Conservation (phyloP, 2,888 invertebrate genomes). For the Acholoe squamosa region DNA sequence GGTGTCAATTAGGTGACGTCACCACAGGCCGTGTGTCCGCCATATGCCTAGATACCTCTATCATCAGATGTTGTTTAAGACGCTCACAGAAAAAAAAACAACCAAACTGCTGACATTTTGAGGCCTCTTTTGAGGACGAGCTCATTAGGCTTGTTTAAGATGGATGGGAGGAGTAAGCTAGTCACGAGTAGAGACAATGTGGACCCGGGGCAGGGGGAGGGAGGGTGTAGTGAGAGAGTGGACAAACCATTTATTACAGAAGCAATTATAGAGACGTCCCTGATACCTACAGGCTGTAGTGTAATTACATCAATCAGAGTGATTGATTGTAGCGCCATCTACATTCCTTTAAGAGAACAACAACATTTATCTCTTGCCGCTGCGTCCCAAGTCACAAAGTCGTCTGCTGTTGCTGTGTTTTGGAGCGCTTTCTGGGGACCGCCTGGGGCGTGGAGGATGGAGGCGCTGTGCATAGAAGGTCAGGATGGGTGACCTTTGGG, state of each 20-base stretch:
- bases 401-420: not conserved
- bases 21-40: not conserved
- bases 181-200: no score
- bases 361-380: no score
- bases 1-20: slow-evolving; percentile 18
- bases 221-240: no score
- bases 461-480: not conserved
- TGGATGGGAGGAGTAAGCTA: no score
- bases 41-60: slow-evolving; percentile 20
- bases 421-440: not conserved
- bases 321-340: not conserved
- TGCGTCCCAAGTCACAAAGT: not conserved
- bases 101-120: not conserved
- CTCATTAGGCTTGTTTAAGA: slow-evolving; percentile 13
- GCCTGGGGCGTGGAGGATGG: not conserved
- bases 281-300: no score
- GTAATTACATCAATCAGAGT: no score
- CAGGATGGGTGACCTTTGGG: not conserved
- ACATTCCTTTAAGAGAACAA: not conserved
- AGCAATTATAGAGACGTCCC: no score
- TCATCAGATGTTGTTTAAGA: not conserved
- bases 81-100: not conserved
- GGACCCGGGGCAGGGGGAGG: no score
- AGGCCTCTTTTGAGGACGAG: not conserved
- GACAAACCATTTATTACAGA: no score